These are phyloP conservation scores for Pogonophryne albipinna DNA, from an alignment of 2,797 vertebrate species.

Conservation along the genomic window DNA sequence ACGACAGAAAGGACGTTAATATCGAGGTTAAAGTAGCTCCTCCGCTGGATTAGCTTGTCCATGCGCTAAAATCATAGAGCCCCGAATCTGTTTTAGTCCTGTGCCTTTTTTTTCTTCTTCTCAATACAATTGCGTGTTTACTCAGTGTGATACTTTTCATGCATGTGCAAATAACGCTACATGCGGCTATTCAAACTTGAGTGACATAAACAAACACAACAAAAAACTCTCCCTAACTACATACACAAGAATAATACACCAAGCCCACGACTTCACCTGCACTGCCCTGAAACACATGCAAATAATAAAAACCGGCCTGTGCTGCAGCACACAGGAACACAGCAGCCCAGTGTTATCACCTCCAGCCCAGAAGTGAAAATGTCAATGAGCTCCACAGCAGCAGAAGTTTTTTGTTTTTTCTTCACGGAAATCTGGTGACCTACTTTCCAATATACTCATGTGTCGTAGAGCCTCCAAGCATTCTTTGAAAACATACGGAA, in stretches of 20 bases:
- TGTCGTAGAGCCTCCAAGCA: not conserved
- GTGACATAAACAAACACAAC: slow-evolving; percentile 16
- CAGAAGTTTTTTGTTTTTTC: slow-evolving; percentile 5
- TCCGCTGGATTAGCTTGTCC: not conserved
- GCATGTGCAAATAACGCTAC: slow-evolving; percentile 19
- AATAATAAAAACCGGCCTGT: not conserved
- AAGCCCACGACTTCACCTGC: not conserved
- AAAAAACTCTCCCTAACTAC: not conserved
- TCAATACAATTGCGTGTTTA: slow-evolving; percentile 6
- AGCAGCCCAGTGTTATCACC: slow-evolving; percentile 25
- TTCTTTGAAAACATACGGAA: not conserved
- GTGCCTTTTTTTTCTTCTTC: too few relatives aligned
- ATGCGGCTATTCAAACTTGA: slow-evolving; percentile 13
- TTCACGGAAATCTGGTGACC: slow-evolving; percentile 38
- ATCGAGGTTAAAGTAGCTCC: slow-evolving; percentile 20
- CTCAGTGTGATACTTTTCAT: slow-evolving; percentile 7
- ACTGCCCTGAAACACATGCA: not conserved
- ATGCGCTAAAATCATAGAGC: slow-evolving; percentile 3
- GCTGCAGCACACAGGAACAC: not conserved
- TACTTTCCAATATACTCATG: slow-evolving; percentile 44
- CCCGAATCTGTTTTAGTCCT: not conserved
- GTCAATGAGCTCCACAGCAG: slow-evolving; percentile 41
- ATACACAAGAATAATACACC: not conserved
- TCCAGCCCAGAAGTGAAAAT: slow-evolving; percentile 28
- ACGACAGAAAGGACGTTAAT: slow-evolving; percentile 38